Conservation (phyloP, 2,113 vertebrate genomes). For the Chascanopsetta lugubris region DNA sequence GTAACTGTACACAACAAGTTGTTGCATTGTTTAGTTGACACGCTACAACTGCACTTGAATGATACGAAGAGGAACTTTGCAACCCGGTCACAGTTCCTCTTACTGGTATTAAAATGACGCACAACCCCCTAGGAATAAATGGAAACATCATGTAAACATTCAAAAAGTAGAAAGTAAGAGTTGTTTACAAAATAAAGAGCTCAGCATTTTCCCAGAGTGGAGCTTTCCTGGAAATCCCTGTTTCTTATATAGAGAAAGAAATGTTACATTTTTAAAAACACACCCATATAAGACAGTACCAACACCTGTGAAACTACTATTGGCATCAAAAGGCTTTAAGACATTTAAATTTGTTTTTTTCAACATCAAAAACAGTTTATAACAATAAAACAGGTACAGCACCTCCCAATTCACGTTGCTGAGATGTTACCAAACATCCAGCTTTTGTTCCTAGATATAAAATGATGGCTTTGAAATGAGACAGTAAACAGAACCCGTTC, state of each 20-base stretch:
- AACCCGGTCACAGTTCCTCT: background rate
- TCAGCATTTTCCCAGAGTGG: slow-evolving; percentile 15
- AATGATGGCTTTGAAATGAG: slow-evolving; percentile 56
- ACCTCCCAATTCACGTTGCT: background rate
- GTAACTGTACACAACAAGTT: slow-evolving; percentile 17
- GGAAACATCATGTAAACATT: slow-evolving; percentile 67
- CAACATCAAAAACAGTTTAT: background rate
- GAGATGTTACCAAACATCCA: slow-evolving; percentile 16
- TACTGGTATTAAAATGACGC: slow-evolving; percentile 25
- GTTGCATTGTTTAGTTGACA: slow-evolving; percentile 11
- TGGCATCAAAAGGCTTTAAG: slow-evolving; percentile 9
- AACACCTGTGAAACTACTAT: slow-evolving; percentile 3
- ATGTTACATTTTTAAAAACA: slow-evolving; percentile 18
- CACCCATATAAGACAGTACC: slow-evolving; percentile 1
- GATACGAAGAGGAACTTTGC: background rate
- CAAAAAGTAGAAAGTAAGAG: slow-evolving; percentile 33
- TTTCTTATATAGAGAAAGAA: slow-evolving; percentile 21
- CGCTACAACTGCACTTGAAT: background rate
- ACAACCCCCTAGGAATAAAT: slow-evolving; percentile 39
- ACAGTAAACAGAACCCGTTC: background rate
- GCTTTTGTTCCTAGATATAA: slow-evolving; percentile 13
- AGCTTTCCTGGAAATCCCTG: slow-evolving; percentile 43
- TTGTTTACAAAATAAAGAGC: slow-evolving; percentile 7
- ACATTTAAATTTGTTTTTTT: background rate
- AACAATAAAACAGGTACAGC: no score